phyloP scores from a whole-genome alignment of 1,140 invertebrate species.

The Cotesia vestalis region DNA sequence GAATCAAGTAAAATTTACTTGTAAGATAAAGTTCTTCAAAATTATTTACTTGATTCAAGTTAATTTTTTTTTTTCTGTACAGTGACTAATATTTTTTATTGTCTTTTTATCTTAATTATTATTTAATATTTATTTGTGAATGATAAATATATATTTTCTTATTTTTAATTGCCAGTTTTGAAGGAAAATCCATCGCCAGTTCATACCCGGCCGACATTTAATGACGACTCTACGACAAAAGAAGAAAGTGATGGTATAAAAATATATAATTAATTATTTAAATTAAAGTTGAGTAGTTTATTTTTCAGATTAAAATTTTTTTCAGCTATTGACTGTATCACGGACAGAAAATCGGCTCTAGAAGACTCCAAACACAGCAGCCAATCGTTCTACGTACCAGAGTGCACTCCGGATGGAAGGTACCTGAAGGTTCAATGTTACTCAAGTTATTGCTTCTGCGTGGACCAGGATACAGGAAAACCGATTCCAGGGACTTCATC shows the following conservation, averaged over 20 bases:
- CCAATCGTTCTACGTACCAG: slow-evolving; percentile 79
- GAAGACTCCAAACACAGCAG: slow-evolving; percentile 75
- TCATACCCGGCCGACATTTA: slow-evolving; percentile 56
- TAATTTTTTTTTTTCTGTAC: too few relatives aligned
- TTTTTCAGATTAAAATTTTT: slow-evolving; percentile 20
- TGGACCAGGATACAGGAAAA: slow-evolving; percentile 86
- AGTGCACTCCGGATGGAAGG: slow-evolving; percentile 84
- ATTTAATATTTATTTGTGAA: not conserved
- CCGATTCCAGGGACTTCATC: slow-evolving; percentile 86
- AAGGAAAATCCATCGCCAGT: slow-evolving; percentile 56
- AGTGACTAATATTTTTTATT: too few relatives aligned
- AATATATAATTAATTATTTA: slow-evolving; percentile 11
- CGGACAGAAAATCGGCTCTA: slow-evolving; percentile 79
- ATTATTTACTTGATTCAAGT: too few relatives aligned
- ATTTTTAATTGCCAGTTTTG: slow-evolving; percentile 50
- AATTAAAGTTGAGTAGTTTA: not conserved
- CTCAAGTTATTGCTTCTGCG: slow-evolving; percentile 91
- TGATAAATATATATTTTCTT: slow-evolving; percentile 8
- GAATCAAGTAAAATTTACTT: too few relatives aligned
- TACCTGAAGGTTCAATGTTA: slow-evolving; percentile 82
- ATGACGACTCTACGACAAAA: slow-evolving; percentile 56
- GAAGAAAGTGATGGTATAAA: slow-evolving; percentile 61
- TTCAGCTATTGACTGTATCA: slow-evolving; percentile 78
- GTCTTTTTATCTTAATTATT: not conserved
- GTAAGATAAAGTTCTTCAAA: too few relatives aligned